Evolutionary conservation across 2,113 vertebrate genomes (phyloP).

Genomic region (Xerus inauris): DNA sequence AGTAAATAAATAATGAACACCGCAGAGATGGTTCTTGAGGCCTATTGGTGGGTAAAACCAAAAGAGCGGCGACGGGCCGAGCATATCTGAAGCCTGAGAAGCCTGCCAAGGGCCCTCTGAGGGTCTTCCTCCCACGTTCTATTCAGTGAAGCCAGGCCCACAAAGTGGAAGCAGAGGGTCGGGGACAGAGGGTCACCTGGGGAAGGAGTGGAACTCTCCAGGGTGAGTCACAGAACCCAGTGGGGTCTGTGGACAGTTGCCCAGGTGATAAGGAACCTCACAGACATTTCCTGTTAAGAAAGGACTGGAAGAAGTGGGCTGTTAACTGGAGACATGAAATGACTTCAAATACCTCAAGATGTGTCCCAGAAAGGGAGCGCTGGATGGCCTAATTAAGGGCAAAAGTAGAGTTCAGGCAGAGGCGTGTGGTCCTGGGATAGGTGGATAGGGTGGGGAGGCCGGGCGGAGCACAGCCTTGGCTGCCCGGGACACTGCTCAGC

Average conservation of each 20-base stretch:
- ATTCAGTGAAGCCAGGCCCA: not conserved
- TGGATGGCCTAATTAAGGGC: not conserved
- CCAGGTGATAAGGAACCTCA: fast-evolving
- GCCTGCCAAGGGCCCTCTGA: not conserved
- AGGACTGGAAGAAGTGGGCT: not conserved
- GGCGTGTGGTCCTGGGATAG: not conserved
- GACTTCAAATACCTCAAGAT: not conserved
- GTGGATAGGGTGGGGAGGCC: too few relatives aligned
- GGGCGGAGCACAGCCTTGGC: not conserved
- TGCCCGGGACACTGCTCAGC: not conserved
- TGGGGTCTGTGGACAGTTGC: fast-evolving
- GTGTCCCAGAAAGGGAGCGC: not conserved
- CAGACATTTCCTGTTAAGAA: not conserved
- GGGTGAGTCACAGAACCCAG: not conserved
- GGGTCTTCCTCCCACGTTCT: not conserved
- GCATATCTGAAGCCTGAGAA: not conserved
- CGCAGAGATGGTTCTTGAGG: too few relatives aligned
- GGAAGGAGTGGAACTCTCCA: too few relatives aligned
- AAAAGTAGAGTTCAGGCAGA: not conserved
- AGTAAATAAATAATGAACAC: not conserved
- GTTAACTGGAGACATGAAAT: not conserved
- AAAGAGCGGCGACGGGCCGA: not conserved
- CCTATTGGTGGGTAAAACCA: not conserved
- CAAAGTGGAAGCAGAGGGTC: not conserved
- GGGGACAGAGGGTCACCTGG: not conserved